Base-by-base conservation (phyloP, 2,797 vertebrate species). In the Perdix hodgsoniae region DNA sequence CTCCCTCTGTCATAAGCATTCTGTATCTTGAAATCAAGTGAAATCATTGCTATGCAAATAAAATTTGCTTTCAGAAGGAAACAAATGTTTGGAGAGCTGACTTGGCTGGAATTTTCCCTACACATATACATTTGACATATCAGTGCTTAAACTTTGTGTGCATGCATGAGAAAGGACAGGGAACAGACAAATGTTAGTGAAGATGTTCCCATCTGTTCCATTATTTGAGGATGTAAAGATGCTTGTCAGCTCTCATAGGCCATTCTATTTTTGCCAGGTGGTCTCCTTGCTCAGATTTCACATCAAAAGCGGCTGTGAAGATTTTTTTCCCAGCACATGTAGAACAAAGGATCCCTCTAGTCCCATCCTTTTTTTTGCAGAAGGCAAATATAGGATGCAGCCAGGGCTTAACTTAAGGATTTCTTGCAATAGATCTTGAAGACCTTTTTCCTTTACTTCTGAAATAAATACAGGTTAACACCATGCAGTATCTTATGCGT, bases 41-140 rank as follows among this genome's bases (percentile, higher is more conserved):
- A 75, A 79, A 89, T 66, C 45, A 72, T 61, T 84, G 47, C 74
- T 76, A 35, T 86, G 24, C 5, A n/a, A 60, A 76, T 77, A 63
- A 29, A 44, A 44, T 65, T 65, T 9, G n/a, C 56, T 88, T 92
- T 39, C 77, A 92, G 45, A 77, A 44, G 22, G 75, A 91, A 74
- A 76, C 65, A 86, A 92, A 75, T 81, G 79, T 85, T 91, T 83
- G 50, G 66, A 82, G 69, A 83, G n/a, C 71, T 86, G 88, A 75
- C 76, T 94, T 92, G 82, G 39, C 61, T 93, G 76, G 66, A 87
- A 70, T 89, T 87, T 92, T 70, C 76, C 35, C 59, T 70, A 19
- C 70, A 63, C 9, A 22, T 78, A 23, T 24, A 86, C 3, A 66
- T 42, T 26, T 91, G 87, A 93, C 27, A 69, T 69, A 75, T 45